Evolutionary conservation across 2,113 vertebrate species (phyloP), one percentile per base, ranked within the genome.

Genomic region (Campylomormyrus tamandua): DNA sequence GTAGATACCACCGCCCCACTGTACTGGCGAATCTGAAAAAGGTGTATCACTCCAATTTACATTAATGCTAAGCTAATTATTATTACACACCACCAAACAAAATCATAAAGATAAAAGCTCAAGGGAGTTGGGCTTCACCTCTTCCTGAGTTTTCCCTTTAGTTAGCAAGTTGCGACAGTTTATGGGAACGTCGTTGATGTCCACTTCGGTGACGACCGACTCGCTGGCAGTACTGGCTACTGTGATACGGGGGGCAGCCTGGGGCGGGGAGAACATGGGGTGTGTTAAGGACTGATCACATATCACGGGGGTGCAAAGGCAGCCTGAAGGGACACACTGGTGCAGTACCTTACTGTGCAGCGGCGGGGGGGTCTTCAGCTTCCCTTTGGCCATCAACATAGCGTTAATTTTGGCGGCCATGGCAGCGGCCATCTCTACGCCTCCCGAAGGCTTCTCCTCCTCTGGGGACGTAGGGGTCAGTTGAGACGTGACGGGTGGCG

Each of bases 371-470:
- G 97, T 97, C 90, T 98, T 96, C 50, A 99, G 95, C 90, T 99
- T 99, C 90, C 98, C 98, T 92, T 98, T 99, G 19, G 98, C 98
- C 98, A 99, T 98, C 31, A 99, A 93, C 98, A 98, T 98, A 21
- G 97, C 98, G 90, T 98, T 99, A 92, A 99, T 98, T 92, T 98
- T 98, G 6, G 98, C 98, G 5, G 98, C 98, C 95, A 98, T 98
- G 0, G 98, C 98, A 0, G 97, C 97, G 0, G 98, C 98, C 45
- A 97, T 97, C 90, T 98, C 98, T 83, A 99, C 95, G 3, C 98
- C 98, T 94, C 95, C 95, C 80, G 92, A 94, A 21, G 93, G 91
- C 0, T 90, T 86, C n/a, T 87, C 86, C 1, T 92, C 93, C 3
- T 50, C 91, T 2, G 66, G 11, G 15, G 46, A 45, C 9, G 39